A percentile compares a stretch with the other conserved stretches of the same genome.
Conservation (phyloP, 1,140 invertebrate genomes). For the Drosophila sproati region DNA sequence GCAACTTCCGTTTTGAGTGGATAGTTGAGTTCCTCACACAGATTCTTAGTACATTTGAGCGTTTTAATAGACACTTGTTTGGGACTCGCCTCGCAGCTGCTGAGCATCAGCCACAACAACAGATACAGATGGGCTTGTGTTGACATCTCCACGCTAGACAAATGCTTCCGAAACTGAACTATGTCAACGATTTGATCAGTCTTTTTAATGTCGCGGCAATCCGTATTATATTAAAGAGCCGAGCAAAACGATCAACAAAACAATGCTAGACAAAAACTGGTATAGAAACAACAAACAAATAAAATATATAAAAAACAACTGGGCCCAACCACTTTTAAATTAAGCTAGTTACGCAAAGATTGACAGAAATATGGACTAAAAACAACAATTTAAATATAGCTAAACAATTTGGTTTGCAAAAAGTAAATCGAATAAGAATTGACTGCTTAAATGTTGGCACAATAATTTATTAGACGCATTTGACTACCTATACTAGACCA, state of each 20-base stretch:
- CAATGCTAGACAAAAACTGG: constrained; percentile 46
- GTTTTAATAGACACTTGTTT: constrained; percentile 30
- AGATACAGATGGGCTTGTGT: constrained; percentile 20
- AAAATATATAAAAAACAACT: neutral
- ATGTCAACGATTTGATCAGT: constrained; percentile 27
- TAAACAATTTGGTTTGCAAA: no score
- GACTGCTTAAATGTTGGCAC: no score
- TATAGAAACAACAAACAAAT: constrained; percentile 8
- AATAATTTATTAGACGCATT: no score
- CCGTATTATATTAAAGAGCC: constrained; percentile 26
- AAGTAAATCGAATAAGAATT: no score
- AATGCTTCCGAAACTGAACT: constrained; percentile 55
- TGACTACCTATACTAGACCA: no score
- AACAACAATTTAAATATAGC: no score
- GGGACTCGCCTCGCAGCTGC: constrained; percentile 3
- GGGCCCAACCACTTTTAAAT: neutral
- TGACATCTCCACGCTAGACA: constrained; percentile 37
- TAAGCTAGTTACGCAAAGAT: neutral
- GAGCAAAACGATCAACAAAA: constrained; percentile 27
- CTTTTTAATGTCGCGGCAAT: constrained; percentile 51
- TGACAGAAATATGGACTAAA: neutral
- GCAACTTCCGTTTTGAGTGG: constrained; percentile 44
- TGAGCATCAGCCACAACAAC: constrained; percentile 12
- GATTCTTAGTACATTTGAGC: constrained; percentile 53
- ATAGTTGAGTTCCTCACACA: constrained; percentile 43